phyloP scores from a whole-genome alignment of 2,113 vertebrate genomes.

The Apaloderma vittatum region DNA sequence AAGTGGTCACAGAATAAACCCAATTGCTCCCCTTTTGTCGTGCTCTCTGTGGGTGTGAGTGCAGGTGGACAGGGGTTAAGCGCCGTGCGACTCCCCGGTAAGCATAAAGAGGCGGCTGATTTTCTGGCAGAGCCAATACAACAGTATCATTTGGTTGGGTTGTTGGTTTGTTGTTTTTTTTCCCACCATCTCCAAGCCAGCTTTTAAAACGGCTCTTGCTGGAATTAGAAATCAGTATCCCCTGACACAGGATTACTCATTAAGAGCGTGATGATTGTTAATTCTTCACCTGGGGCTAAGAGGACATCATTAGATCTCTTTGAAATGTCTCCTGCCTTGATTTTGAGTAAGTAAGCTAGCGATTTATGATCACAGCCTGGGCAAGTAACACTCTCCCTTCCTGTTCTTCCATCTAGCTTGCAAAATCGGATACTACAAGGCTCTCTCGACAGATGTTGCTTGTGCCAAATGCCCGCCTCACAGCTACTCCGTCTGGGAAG shows the following conservation, averaged over 20 bases:
- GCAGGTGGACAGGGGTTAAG: constrained; percentile 64
- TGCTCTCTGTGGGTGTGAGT: neutral
- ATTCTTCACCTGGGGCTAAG: constrained; percentile 47
- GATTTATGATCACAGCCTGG: neutral
- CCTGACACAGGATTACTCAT: constrained; percentile 15
- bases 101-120: constrained; percentile 53
- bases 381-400: constrained; percentile 37
- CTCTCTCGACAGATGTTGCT: constrained; percentile 88
- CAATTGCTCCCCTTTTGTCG: constrained; percentile 23
- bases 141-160: neutral
- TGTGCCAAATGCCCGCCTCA: constrained; percentile 95
- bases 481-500: constrained; percentile 95
- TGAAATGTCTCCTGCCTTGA: constrained; percentile 41
- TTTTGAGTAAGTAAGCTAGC: constrained; percentile 40
- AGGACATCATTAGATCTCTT: constrained; percentile 52
- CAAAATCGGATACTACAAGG: constrained; percentile 96
- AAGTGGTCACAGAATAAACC: constrained; percentile 59
- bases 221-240: constrained; percentile 52
- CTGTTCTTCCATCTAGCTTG: constrained; percentile 83
- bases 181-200: constrained; percentile 1
- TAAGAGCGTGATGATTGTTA: constrained; percentile 22
- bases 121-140: constrained; percentile 37
- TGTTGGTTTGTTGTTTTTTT: neutral
- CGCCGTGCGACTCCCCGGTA: neutral
- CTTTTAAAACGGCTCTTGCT: constrained; percentile 45